Base-by-base conservation (phyloP, 92 coral and sea anemone species). In the Phymanthus crucifer region DNA sequence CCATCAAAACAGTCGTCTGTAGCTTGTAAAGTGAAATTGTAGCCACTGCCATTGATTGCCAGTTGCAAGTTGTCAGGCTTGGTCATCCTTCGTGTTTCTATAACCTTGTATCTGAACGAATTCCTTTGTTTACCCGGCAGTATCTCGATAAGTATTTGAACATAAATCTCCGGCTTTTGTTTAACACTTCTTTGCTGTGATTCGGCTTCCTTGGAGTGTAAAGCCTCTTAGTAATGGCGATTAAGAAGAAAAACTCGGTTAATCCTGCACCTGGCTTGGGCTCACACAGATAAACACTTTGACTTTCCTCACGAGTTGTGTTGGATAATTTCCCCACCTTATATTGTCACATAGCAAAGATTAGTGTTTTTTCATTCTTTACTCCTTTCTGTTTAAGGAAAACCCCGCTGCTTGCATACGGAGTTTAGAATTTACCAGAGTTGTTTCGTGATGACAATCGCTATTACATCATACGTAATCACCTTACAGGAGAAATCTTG, bases 1-100 rank as follows among this genome's bases (percentile, higher is more conserved):
- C 66, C 83, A 71, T 79, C 83, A 21, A 79, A 67, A 35, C 83
- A 79, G 68, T 67, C 83, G 6, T 67, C 73, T 8, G 27, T 36
- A 24, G 11, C 68, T 79, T 67, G 83, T 26, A 40, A 38, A 18
- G 80, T 61, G 18, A 64, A 23, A 64, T 77, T 77, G 13, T 24
- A 31, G 1, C 4, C 1, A 23, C 66, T 74, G 13, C 40, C n/a
- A 34, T 74, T 29, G 65, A 16, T 17, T 75, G 43, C 32, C 47
- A 75, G 79, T 34, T 27, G n/a, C n/a, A n/a, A n/a, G n/a, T n/a
- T n/a, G n/a, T n/a, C n/a, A n/a, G n/a, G n/a, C n/a, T 2, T 36
- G 32, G 0, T 71, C 31, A 57, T 32, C 79, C 68, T 56, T 75
- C 16, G 34, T 29, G 10, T 13, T 3, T 24, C 17, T 61, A 2